Conservation (phyloP, 2,888 invertebrate genomes). For the Ceraclea dissimilis region DNA sequence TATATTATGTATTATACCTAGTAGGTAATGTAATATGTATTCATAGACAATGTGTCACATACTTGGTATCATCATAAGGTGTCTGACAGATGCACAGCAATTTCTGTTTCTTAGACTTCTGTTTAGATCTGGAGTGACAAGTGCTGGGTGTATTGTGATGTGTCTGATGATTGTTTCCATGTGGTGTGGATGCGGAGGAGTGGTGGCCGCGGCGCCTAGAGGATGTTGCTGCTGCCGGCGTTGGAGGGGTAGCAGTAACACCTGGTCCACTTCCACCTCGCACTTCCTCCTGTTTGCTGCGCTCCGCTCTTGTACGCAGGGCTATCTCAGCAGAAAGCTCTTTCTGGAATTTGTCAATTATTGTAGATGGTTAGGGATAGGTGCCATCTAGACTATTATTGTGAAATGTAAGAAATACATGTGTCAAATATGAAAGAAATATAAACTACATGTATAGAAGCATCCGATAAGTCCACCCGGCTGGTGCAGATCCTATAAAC, state of each 20-base stretch:
- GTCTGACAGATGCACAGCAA: conserved; percentile 88
- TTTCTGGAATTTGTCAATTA: conserved; percentile 52
- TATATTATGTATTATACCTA: neutral
- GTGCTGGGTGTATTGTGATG: conserved; percentile 27
- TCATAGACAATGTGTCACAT: conserved; percentile 30
- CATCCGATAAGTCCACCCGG: too few relatives aligned
- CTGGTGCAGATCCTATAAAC: too few relatives aligned
- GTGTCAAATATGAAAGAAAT: neutral
- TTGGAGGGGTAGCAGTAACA: conserved; percentile 30
- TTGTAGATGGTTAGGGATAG: too few relatives aligned
- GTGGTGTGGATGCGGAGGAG: neutral
- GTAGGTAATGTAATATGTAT: neutral
- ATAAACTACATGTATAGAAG: neutral
- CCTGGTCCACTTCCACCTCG: conserved; percentile 38
- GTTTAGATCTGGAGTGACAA: conserved; percentile 30
- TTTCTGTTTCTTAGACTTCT: conserved; percentile 61
- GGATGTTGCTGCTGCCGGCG: conserved; percentile 29
- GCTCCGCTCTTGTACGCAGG: conserved; percentile 61
- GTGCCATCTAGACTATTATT: too few relatives aligned
- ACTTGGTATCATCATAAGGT: conserved; percentile 93
- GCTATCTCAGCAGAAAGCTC: conserved; percentile 69
- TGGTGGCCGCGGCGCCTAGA: conserved; percentile 9
- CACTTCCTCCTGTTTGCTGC: conserved; percentile 61
- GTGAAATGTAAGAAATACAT: neutral
- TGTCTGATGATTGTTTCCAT: conserved; percentile 11